phyloP scores from a whole-genome alignment of 2,888 invertebrate genomes.

The Dromius quadrimaculatus region DNA sequence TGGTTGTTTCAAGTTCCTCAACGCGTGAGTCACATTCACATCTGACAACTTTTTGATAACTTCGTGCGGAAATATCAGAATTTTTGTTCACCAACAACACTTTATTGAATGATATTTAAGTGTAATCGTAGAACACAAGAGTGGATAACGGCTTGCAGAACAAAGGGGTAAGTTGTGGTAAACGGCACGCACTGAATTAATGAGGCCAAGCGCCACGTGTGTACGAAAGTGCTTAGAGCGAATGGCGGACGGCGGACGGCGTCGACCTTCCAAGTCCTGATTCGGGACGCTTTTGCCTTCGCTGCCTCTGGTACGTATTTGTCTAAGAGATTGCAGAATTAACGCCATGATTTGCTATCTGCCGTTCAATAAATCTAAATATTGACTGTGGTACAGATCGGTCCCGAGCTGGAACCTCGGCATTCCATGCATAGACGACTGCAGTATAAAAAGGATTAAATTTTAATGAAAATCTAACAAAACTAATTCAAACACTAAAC shows the following conservation, averaged over 20 bases:
- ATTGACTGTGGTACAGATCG: conserved; percentile 48
- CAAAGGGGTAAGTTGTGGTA: conserved; percentile 20
- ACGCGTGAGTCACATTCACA: too few relatives aligned
- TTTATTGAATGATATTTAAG: too few relatives aligned
- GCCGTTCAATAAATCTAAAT: conserved; percentile 51
- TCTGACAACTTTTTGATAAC: too few relatives aligned
- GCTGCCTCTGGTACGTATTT: conserved; percentile 41
- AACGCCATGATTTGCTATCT: conserved; percentile 49
- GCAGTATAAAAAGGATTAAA: conserved; percentile 60
- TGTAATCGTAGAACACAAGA: too few relatives aligned
- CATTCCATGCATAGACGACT: conserved; percentile 41
- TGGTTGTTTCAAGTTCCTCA: too few relatives aligned
- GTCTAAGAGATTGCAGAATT: conserved; percentile 51
- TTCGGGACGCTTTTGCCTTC: conserved; percentile 6
- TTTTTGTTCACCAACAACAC: too few relatives aligned
- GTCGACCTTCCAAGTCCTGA: conserved; percentile 4
- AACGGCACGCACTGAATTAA: conserved; percentile 46
- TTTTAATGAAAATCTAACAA: conserved; percentile 62
- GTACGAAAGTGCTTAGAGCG: conserved; percentile 49
- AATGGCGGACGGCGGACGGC: conserved; percentile 35
- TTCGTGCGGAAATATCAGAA: too few relatives aligned
- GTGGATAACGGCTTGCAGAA: too few relatives aligned
- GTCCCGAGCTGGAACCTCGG: conserved; percentile 8
- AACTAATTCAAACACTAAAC: conserved; percentile 56
- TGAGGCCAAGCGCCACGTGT: conserved; percentile 40